phyloP scores from a whole-genome alignment of 2,888 invertebrate genomes.

The Rhagonycha fulva region DNA sequence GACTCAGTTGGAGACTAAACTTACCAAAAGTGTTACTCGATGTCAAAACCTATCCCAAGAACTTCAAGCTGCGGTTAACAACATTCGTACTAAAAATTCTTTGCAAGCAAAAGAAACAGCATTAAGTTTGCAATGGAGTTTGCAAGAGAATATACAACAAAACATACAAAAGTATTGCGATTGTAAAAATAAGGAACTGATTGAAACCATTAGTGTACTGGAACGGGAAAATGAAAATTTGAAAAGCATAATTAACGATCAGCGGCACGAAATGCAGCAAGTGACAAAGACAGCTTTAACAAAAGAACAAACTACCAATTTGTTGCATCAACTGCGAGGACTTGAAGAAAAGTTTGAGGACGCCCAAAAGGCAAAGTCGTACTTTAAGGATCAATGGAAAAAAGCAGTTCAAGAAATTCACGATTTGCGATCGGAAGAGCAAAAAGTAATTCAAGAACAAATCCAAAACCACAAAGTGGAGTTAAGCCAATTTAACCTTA shows the following conservation, averaged over 20 bases:
- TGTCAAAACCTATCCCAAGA: constrained; percentile 64
- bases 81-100: constrained; percentile 31
- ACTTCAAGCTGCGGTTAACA: constrained; percentile 62
- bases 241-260: constrained; percentile 45
- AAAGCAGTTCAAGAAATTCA: constrained; percentile 71
- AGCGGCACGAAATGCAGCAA: constrained; percentile 51
- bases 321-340: constrained; percentile 68
- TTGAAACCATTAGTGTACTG: constrained; percentile 46
- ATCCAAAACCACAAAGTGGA: constrained; percentile 55
- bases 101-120: constrained; percentile 33
- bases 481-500: constrained; percentile 42
- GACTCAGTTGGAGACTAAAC: constrained; percentile 60
- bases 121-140: constrained; percentile 24
- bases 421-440: constrained; percentile 60
- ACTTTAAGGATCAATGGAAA: constrained; percentile 79
- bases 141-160: constrained; percentile 43
- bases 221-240: constrained; percentile 48
- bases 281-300: constrained; percentile 63
- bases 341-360: constrained; percentile 68
- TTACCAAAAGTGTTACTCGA: constrained; percentile 63
- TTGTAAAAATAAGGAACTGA: constrained; percentile 43
- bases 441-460: constrained; percentile 59
- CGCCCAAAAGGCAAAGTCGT: constrained; percentile 68
- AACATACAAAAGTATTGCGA: constrained; percentile 40
- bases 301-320: constrained; percentile 67